phyloP scores from a whole-genome alignment of 2,113 vertebrate genomes.

The Camelus bactrianus region DNA sequence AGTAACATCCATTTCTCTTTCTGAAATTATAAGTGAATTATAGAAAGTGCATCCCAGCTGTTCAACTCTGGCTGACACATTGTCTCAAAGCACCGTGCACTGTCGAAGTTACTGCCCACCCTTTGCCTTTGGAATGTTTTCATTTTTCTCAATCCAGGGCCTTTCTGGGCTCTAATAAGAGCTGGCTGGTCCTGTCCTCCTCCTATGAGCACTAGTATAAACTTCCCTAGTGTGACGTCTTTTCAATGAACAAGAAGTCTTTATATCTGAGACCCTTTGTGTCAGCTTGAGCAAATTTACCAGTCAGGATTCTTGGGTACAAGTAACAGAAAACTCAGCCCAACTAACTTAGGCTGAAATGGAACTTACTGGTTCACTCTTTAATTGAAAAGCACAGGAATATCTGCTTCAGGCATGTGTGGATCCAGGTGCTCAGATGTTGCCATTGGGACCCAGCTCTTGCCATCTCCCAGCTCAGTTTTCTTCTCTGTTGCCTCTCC shows the following conservation, averaged over 20 bases:
- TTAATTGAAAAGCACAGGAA: neutral
- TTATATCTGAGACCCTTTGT: neutral
- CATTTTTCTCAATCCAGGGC: neutral
- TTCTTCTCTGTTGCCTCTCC: neutral
- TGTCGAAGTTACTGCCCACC: neutral
- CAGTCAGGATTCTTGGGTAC: conserved; percentile 23
- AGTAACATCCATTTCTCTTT: conserved; percentile 50
- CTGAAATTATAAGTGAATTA: conserved; percentile 56
- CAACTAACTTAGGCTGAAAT: neutral
- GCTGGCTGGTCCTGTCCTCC: conserved; percentile 74
- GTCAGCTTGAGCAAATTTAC: neutral
- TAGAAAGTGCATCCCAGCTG: neutral
- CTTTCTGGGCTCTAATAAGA: neutral
- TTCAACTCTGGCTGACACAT: neutral
- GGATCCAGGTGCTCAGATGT: neutral
- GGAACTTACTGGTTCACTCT: neutral
- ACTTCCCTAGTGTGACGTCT: neutral
- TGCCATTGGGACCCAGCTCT: neutral
- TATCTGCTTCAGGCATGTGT: neutral
- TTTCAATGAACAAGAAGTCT: conserved; percentile 9
- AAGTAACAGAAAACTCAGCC: conserved; percentile 18
- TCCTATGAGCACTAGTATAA: neutral
- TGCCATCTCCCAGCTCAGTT: neutral
- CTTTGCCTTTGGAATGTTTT: conserved; percentile 1
- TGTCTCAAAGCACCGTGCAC: neutral